These are phyloP conservation scores for Epistrophe eligans DNA, from an alignment of 2,888 invertebrate species.

Conservation along the genomic window DNA sequence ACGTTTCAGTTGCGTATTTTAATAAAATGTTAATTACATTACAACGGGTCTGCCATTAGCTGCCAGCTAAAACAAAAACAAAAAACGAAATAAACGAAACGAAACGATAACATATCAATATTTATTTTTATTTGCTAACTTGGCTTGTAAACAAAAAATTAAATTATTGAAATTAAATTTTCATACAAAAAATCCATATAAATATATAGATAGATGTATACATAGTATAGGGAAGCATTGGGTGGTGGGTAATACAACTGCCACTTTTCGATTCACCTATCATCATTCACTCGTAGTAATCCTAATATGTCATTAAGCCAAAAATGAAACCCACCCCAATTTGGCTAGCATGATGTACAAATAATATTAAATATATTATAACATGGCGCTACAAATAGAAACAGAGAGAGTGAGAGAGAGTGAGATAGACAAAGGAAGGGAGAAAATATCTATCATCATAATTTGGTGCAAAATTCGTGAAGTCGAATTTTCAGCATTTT, in stretches of 20 bases:
- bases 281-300: constrained; percentile 65
- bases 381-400: constrained; percentile 50
- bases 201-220: background rate
- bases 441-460: constrained; percentile 3
- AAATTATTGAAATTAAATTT: constrained; percentile 69
- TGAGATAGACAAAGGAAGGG: background rate
- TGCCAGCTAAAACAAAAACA: background rate
- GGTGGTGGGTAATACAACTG: constrained; percentile 21
- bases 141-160: constrained; percentile 49
- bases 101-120: constrained; percentile 27
- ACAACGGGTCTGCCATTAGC: constrained; percentile 31
- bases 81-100: no score
- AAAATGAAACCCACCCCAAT: constrained; percentile 60
- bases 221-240: background rate
- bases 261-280: constrained; percentile 43
- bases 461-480: constrained; percentile 23
- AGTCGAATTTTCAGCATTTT: constrained; percentile 11
- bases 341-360: constrained; percentile 47
- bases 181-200: constrained; percentile 6
- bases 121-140: constrained; percentile 13
- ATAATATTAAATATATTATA: constrained; percentile 63
- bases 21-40: constrained; percentile 67
- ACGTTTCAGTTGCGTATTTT: constrained; percentile 27
- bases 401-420: background rate
- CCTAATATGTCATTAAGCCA: constrained; percentile 67